Percentiles rank a stretch among this genome's conserved stretches.
Conservation (phyloP, 2,888 invertebrate species). For the Cylindroiulus punctatus region DNA sequence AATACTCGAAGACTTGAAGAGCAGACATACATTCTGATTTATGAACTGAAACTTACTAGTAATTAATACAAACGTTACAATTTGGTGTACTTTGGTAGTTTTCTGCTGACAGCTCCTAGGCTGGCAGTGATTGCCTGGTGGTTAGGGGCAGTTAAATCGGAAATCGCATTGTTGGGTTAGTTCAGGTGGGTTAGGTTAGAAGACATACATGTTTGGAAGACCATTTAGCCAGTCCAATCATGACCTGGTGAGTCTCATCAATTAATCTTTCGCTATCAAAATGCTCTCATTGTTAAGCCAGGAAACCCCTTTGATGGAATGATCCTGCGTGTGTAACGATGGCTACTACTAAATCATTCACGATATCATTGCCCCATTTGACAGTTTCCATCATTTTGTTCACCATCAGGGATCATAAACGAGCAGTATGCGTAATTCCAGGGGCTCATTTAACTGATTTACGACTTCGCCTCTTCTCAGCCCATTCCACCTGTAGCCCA, state of each 20-base stretch:
- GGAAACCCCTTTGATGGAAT: background rate
- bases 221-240: too few species aligned
- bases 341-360: background rate
- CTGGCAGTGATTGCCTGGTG: too few species aligned
- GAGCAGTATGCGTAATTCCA: slow-evolving; percentile 4
- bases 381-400: slow-evolving; percentile 17
- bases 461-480: background rate
- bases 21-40: background rate
- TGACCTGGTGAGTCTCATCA: too few species aligned
- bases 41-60: background rate
- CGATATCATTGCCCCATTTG: background rate
- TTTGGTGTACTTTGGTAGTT: too few species aligned
- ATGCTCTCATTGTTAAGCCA: background rate
- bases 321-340: background rate
- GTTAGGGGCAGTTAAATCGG: too few species aligned
- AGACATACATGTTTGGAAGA: too few species aligned
- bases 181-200: too few species aligned
- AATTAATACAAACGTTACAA: too few species aligned
- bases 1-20: background rate
- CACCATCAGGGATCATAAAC: background rate
- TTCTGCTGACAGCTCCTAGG: too few species aligned
- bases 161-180: too few species aligned
- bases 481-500: slow-evolving; percentile 17
- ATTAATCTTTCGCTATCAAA: too few species aligned
- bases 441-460: slow-evolving; percentile 36